Percentiles rank a stretch among this genome's conserved stretches.
These are phyloP conservation scores for Gadopsis marmoratus DNA, from an alignment of 2,797 vertebrate species.

Conservation along the genomic window DNA sequence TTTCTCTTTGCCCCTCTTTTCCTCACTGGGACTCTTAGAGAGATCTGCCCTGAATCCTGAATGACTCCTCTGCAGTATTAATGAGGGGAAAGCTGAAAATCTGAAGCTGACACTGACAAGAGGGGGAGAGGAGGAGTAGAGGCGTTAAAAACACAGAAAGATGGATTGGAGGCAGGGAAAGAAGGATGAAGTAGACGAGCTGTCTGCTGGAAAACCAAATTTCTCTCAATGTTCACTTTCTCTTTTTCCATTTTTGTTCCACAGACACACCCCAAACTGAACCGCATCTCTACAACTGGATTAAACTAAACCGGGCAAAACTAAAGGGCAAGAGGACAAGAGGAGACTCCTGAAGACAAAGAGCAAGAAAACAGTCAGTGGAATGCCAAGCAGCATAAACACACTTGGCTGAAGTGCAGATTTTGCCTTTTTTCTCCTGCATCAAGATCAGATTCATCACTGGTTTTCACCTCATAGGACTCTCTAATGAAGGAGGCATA, in stretches of 20 bases:
- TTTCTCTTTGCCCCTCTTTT: constrained; percentile 34
- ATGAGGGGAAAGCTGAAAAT: constrained; percentile 70
- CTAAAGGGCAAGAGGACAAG: constrained; percentile 39
- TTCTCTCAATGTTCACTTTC: constrained; percentile 61
- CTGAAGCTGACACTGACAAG: constrained; percentile 62
- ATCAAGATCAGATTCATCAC: constrained; percentile 58
- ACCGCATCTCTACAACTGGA: constrained; percentile 47
- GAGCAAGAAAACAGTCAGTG: constrained; percentile 32
- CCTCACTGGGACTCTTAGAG: constrained; percentile 60
- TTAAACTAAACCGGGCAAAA: constrained; percentile 60
- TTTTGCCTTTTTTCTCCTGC: constrained; percentile 31
- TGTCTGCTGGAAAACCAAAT: constrained; percentile 47
- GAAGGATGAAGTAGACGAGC: constrained; percentile 3
- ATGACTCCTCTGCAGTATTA: constrained; percentile 72
- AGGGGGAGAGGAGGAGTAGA: constrained; percentile 29
- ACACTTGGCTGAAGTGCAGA: constrained; percentile 42
- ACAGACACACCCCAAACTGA: constrained; percentile 67
- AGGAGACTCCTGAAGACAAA: constrained; percentile 45
- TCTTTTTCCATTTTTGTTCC: constrained; percentile 47
- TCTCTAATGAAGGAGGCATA: constrained; percentile 25
- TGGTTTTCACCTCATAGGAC: constrained; percentile 22
- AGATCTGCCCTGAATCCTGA: constrained; percentile 69
- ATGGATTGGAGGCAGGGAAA: constrained; percentile 49
- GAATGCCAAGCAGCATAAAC: constrained; percentile 44
- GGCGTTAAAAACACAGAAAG: constrained; percentile 51